Base-by-base conservation (phyloP, 1,140 invertebrate genomes). In the Heliothis subflexa region DNA sequence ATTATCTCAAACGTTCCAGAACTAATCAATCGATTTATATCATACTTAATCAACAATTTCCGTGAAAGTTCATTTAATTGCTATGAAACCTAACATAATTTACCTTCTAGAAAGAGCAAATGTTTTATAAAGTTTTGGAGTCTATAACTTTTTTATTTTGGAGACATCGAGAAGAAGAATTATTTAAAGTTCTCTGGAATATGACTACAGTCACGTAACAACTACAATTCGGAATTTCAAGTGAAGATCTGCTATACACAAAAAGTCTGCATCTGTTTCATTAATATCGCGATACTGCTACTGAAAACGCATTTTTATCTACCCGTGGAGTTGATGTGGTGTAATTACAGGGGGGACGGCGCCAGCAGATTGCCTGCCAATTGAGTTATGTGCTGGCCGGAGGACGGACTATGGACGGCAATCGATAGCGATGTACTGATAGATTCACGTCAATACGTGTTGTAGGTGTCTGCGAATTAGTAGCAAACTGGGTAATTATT, bases 361-460 rank as follows among this genome's bases (percentile, higher is more conserved):
- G 83, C 84, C 77, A 81, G 81, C 85, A 86, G 86, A 89, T 89
- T 89, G 86, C 81, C 83, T 84, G 78, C 83, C 85, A 86, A 89
- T 89, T 81, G 88, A 89, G 84, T 89, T 89, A 89, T 61, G 54
- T 40, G 57, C 72, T 49, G 72, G 55, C 52, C 50, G 68, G 33
- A 33, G 33, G 1, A 4, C 50, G 50, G 66, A 7, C 9, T 33
- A 45, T 16, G 61, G 68, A 55, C 25, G 40, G 33, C n/a, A 59
- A 73, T 73, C 71, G 71, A 73, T 59, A 73, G 2, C 12, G 11
- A 40, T 40, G 40, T n/a, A 47, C 54, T 54, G 50, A 57, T 73
- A 18, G 28, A 18, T 14, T 55, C 21, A 28, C 61, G 45, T 47
- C 71, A 73, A 45, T 57, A 12, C 55, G 33, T 73, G 54, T 55